Conservation (phyloP, 92 coral and sea anemone species). For the Epizoanthus scotinus region DNA sequence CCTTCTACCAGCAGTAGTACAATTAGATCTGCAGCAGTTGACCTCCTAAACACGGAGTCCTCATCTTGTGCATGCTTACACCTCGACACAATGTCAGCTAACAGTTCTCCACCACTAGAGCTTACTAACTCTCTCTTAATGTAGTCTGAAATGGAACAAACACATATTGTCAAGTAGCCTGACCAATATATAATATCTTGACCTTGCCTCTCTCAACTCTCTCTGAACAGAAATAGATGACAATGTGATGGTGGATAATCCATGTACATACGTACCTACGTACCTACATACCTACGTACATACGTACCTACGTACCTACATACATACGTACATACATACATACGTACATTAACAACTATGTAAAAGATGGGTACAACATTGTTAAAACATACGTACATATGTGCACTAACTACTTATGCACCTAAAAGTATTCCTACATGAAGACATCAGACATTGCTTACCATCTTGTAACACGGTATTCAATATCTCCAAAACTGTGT, state of each 20-base stretch:
- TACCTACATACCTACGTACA: neutral
- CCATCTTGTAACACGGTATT: slow-evolving; percentile 71
- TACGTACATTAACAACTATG: too few relatives aligned
- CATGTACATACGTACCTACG: too few relatives aligned
- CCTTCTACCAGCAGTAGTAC: slow-evolving; percentile 94
- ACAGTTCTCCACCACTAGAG: slow-evolving; percentile 74
- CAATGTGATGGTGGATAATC: too few relatives aligned
- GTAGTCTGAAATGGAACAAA: slow-evolving; percentile 55
- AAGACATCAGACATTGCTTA: slow-evolving; percentile 7
- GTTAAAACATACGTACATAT: too few relatives aligned
- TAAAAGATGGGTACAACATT: too few relatives aligned
- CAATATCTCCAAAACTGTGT: slow-evolving; percentile 66
- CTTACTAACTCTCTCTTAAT: slow-evolving; percentile 76
- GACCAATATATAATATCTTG: neutral
- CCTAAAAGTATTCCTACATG: too few relatives aligned
- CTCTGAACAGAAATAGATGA: neutral
- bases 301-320: too few relatives aligned
- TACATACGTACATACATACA: too few relatives aligned
- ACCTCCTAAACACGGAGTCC: slow-evolving; percentile 51
- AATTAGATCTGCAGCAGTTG: slow-evolving; percentile 82
- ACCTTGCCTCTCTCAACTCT: too few relatives aligned
- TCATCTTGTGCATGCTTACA: slow-evolving; percentile 54
- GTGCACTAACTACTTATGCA: too few relatives aligned
- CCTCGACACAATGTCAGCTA: slow-evolving; percentile 70
- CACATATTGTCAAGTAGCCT: neutral